Conservation (phyloP, 2,888 invertebrate genomes). For the Eubasilissa splendida region DNA sequence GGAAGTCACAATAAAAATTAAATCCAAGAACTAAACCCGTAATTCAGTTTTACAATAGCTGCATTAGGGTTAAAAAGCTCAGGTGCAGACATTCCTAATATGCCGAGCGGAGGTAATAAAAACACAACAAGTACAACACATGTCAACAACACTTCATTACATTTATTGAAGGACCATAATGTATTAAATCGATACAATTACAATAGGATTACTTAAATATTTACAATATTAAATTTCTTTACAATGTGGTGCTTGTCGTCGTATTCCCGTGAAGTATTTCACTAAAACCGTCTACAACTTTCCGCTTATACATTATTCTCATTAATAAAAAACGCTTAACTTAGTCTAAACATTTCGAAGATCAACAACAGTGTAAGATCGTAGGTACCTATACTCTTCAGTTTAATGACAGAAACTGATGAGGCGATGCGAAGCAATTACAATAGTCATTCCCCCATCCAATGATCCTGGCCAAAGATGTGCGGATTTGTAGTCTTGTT, state of each 20-base stretch:
- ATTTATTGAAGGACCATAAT: constrained; percentile 23
- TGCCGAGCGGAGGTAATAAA: neutral
- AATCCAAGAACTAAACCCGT: too few relatives aligned
- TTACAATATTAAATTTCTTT: constrained; percentile 20
- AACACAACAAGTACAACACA: neutral
- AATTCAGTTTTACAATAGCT: too few relatives aligned
- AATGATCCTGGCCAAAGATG: too few relatives aligned
- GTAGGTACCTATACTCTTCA: constrained; percentile 7
- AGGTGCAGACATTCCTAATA: too few relatives aligned
- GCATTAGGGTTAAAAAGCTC: too few relatives aligned
- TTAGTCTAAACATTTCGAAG: constrained; percentile 8
- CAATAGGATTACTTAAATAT: constrained; percentile 17
- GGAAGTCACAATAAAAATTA: too few relatives aligned
- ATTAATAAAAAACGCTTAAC: constrained; percentile 22
- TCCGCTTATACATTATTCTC: constrained; percentile 3
- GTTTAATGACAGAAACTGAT: neutral
- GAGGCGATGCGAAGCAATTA: neutral
- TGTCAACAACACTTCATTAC: constrained; percentile 12
- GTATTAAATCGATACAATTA: constrained; percentile 14
- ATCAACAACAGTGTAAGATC: constrained; percentile 10
- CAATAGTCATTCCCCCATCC: too few relatives aligned
- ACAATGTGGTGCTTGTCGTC: constrained; percentile 11
- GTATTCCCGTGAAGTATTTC: constrained; percentile 3
- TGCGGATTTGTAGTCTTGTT: too few relatives aligned
- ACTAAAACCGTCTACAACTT: neutral